These are phyloP conservation scores for Caenorhabditis auriculariae DNA, from an alignment of 2,888 invertebrate species.

Conservation along the genomic window DNA sequence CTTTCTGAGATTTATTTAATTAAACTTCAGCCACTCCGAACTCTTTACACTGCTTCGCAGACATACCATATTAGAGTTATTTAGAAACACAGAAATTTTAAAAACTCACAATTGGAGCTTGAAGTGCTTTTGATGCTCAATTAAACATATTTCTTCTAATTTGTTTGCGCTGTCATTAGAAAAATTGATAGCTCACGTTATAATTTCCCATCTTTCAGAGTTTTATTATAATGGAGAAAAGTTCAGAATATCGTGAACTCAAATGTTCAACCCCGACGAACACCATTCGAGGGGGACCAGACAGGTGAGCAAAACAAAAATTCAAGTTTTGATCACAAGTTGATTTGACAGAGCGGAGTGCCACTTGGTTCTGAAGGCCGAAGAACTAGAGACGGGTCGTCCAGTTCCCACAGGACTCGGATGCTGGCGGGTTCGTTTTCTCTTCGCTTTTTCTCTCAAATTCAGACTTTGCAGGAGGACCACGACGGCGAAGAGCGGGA, in stretches of 20 bases:
- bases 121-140: too few relatives aligned
- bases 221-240: too few relatives aligned
- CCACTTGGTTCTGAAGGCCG: conserved; percentile 57
- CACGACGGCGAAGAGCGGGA: conserved; percentile 58
- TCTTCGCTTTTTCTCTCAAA: background rate
- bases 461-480: conserved; percentile 39
- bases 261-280: conserved; percentile 60
- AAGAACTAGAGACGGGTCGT: conserved; percentile 51
- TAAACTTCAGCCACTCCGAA: too few relatives aligned
- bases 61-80: too few relatives aligned
- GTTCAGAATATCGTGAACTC: conserved; percentile 58
- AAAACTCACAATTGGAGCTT: too few relatives aligned
- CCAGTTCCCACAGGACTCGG: conserved; percentile 57
- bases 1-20: too few relatives aligned
- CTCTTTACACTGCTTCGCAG: too few relatives aligned
- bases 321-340: background rate
- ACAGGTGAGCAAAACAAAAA: conserved; percentile 13
- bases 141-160: too few relatives aligned
- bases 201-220: too few relatives aligned
- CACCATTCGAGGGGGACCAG: conserved; percentile 52
- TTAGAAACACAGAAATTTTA: too few relatives aligned
- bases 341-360: conserved; percentile 36
- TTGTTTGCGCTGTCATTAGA: too few relatives aligned
- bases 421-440: conserved; percentile 48
- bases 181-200: too few relatives aligned